phyloP scores from a whole-genome alignment of 1,140 invertebrate species.

The Macrobrachium nipponense region DNA sequence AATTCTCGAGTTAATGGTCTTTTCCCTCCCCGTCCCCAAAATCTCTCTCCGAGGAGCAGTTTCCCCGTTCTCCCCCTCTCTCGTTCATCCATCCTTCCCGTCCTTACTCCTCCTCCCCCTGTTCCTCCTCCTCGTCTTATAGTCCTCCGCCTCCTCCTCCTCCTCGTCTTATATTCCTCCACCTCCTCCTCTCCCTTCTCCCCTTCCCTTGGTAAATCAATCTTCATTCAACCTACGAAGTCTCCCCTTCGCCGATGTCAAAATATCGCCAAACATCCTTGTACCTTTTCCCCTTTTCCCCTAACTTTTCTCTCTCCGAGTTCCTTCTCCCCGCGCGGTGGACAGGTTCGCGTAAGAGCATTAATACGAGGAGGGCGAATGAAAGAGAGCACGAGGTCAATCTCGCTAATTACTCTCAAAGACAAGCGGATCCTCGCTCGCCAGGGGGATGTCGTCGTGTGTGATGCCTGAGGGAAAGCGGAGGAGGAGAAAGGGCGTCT shows the following conservation, averaged over 20 bases:
- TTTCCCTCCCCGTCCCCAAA: not conserved
- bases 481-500: not conserved
- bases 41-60: not conserved
- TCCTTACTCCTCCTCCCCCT: not conserved
- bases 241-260: too few species aligned
- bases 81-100: not conserved
- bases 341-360: too few species aligned
- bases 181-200: not conserved
- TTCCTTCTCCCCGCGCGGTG: not conserved
- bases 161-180: not conserved
- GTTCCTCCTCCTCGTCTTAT: not conserved
- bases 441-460: too few species aligned
- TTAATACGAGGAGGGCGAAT: too few species aligned
- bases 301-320: not conserved
- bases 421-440: too few species aligned
- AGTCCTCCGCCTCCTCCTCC: too few species aligned
- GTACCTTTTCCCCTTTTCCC: not conserved
- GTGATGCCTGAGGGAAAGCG: not conserved
- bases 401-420: too few species aligned
- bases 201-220: not conserved
- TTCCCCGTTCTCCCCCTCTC: rapidly evolving
- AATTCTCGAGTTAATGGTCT: not conserved
- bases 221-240: too few species aligned
- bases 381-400: too few species aligned
- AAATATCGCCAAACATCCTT: not conserved